Percentiles rank a stretch among this genome's conserved stretches.
phyloP scores from a whole-genome alignment of 1,140 invertebrate genomes.

The Platorchestia sp. region DNA sequence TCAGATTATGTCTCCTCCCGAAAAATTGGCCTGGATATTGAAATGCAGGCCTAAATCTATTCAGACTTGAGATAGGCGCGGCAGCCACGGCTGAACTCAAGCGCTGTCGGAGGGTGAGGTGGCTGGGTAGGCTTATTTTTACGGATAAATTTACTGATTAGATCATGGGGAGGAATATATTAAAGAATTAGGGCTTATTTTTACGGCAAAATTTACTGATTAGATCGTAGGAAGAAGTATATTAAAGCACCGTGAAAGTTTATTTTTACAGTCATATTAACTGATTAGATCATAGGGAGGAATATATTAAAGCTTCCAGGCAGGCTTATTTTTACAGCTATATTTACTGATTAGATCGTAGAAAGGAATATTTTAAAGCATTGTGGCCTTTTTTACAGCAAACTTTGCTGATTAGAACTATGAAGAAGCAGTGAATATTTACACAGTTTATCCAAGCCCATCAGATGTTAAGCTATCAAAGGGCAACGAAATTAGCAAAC shows the following conservation, averaged over 20 bases:
- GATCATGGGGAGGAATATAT: too few species aligned
- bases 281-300: neutral
- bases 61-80: neutral
- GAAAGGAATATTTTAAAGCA: neutral
- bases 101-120: neutral
- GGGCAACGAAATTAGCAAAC: too few species aligned
- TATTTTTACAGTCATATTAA: neutral
- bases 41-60: constrained; percentile 4
- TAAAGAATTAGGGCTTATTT: too few species aligned
- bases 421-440: too few species aligned
- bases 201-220: too few species aligned
- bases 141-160: neutral
- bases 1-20: constrained; percentile 38
- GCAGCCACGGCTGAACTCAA: neutral
- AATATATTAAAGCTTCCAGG: neutral
- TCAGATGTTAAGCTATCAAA: too few species aligned
- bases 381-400: neutral
- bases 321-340: too few species aligned
- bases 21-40: constrained; percentile 40
- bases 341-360: neutral
- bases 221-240: too few species aligned
- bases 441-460: too few species aligned
- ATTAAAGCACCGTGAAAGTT: neutral
- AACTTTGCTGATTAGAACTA: neutral
- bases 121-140: neutral